Base-by-base conservation (phyloP, 2,797 vertebrate genomes). In the Melanotaenia maccullochi region DNA sequence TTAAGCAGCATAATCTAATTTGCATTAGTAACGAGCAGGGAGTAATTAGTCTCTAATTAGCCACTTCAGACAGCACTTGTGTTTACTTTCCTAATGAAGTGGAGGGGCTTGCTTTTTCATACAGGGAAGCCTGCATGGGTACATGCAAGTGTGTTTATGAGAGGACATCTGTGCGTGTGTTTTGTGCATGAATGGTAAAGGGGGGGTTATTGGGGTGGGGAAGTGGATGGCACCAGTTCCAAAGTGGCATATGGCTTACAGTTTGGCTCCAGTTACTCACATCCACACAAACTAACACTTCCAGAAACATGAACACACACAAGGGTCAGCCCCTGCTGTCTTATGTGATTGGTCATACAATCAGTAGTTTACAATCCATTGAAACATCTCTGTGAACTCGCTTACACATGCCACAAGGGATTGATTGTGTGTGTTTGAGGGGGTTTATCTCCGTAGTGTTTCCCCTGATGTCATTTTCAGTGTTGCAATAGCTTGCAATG, bases 21-120 rank as follows among this genome's bases (percentile, higher is more conserved):
- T 98, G 98, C 98, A 99, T 99, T 99, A 98, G 97, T 99, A 99
- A 99, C 97, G 97, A 99, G 97, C 97, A 93, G 96, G 96, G 97
- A 98, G 97, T 99, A 99, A 99, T 99, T 99, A 99, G 97, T 96
- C 96, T 96, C 97, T 99, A 99, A 99, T 99, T 99, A 99, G 97
- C 97, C 97, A 98, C 98, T 99, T 98, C 95, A 99, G 97, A 97
- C 95, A 96, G 96, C 97, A 98, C 97, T 98, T 97, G 96, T 98
- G 97, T 98, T 98, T 99, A 98, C 97, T 98, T 98, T 99, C 96
- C 96, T 99, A 99, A 99, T 98, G 96, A 97, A 97, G 96, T 98
- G 96, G 95, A 96, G 96, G 90, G 83, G 71, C 70, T 96, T 87
- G 93, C 87, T 91, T 84, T 79, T 68, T 71, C 65, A 52, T 67